These are phyloP conservation scores for Spatulosminthurus flaviceps DNA, from an alignment of 2,888 invertebrate species.

Conservation along the genomic window DNA sequence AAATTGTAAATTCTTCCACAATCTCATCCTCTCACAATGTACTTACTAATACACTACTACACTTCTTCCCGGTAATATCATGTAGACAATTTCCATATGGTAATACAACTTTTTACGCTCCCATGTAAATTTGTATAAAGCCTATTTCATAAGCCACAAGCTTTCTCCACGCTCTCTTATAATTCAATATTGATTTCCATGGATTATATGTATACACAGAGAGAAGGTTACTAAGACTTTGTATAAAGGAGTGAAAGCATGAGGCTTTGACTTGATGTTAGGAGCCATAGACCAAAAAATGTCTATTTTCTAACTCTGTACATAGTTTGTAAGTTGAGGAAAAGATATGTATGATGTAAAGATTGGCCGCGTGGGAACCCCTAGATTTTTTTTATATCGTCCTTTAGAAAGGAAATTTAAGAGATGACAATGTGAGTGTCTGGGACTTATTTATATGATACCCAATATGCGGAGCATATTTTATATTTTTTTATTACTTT, in stretches of 20 bases:
- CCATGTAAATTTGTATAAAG: too few relatives aligned
- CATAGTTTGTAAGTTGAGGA: not conserved
- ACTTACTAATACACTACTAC: too few relatives aligned
- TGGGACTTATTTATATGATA: not conserved
- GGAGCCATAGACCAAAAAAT: not conserved
- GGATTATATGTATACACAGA: not conserved
- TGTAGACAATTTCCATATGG: too few relatives aligned
- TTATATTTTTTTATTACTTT: slow-evolving; percentile 7
- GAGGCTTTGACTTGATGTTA: not conserved
- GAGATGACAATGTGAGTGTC: slow-evolving; percentile 4
- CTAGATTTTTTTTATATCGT: not conserved
- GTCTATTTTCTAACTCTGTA: not conserved
- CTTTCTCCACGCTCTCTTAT: slow-evolving; percentile 12
- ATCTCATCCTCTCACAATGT: too few relatives aligned
- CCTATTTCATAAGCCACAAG: not conserved
- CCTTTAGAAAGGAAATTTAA: not conserved
- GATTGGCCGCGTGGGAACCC: not conserved
- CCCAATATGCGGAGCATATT: not conserved
- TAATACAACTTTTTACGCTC: too few relatives aligned
- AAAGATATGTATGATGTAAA: not conserved
- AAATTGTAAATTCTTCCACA: too few relatives aligned
- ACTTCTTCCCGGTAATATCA: too few relatives aligned
- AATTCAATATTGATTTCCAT: slow-evolving; percentile 30
- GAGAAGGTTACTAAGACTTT: too few relatives aligned
- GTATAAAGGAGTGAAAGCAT: not conserved